Evolutionary conservation across 2,113 vertebrate genomes (phyloP).

Genomic region (Sterrhoptilus dennistouni): DNA sequence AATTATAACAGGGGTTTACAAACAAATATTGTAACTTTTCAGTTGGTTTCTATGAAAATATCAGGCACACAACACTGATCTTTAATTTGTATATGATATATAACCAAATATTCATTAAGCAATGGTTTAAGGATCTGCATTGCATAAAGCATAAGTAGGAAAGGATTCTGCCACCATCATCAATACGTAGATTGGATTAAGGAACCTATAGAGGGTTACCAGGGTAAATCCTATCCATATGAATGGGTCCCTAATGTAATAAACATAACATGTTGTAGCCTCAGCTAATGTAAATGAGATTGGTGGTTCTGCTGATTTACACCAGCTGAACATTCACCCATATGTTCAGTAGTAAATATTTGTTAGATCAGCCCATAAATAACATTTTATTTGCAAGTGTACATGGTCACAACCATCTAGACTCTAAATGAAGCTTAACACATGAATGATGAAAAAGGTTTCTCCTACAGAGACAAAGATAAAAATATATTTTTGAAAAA

Average conservation of each 20-base stretch:
- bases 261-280: slow-evolving; percentile 37
- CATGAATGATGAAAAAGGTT: slow-evolving; percentile 52
- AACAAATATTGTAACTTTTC: background rate
- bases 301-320: slow-evolving; percentile 59
- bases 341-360: slow-evolving; percentile 64
- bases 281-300: slow-evolving; percentile 52
- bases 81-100: background rate
- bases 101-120: background rate
- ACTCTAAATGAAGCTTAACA: slow-evolving; percentile 46
- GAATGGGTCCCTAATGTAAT: slow-evolving; percentile 40
- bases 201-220: background rate
- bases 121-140: background rate
- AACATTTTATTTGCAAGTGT: slow-evolving; percentile 59
- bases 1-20: background rate
- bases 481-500: background rate
- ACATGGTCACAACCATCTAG: slow-evolving; percentile 14
- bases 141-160: background rate
- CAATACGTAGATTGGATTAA: background rate
- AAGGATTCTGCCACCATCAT: background rate
- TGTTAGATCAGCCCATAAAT: slow-evolving; percentile 52
- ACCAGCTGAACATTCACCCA: slow-evolving; percentile 42
- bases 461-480: slow-evolving; percentile 9
- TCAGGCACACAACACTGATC: background rate
- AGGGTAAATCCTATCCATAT: slow-evolving; percentile 6
- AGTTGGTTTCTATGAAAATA: background rate